Conservation (phyloP, 1,140 invertebrate species). For the Euwallacea fornicatus region DNA sequence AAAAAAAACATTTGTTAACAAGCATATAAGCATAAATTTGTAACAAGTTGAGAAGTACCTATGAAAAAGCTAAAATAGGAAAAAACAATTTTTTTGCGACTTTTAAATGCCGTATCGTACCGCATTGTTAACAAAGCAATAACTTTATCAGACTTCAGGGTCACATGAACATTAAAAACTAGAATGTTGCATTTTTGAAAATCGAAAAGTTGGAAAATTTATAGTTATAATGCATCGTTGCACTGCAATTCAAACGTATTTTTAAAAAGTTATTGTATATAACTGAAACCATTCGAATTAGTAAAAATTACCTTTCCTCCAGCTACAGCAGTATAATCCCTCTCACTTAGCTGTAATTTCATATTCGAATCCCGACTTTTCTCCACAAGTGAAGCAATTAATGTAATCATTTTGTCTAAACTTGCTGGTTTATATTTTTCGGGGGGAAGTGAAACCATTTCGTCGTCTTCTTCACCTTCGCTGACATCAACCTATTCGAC, state of each 20-base stretch:
- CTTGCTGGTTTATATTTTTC: slow-evolving; percentile 85
- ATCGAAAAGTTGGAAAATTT: background rate
- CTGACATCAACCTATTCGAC: slow-evolving; percentile 60
- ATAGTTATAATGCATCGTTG: no score
- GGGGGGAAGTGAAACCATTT: slow-evolving; percentile 60
- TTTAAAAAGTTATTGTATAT: no score
- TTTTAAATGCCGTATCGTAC: background rate
- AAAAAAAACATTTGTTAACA: slow-evolving; percentile 9
- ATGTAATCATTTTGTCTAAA: slow-evolving; percentile 93
- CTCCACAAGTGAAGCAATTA: slow-evolving; percentile 86
- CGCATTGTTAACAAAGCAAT: no score
- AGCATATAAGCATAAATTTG: slow-evolving; percentile 7
- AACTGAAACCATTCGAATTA: background rate
- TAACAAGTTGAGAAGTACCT: background rate
- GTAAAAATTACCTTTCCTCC: slow-evolving; percentile 67
- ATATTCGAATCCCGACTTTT: slow-evolving; percentile 77
- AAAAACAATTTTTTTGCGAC: background rate
- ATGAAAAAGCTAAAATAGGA: no score
- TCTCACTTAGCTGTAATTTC: slow-evolving; percentile 72
- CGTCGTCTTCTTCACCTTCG: slow-evolving; percentile 80
- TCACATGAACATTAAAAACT: no score
- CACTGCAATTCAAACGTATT: background rate
- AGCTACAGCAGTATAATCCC: slow-evolving; percentile 80
- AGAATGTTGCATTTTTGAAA: background rate
- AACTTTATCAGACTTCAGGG: no score